Evolutionary conservation across 1,140 invertebrate genomes (phyloP), one percentile per base, ranked within the genome.

Genomic region (Prorops nasuta): DNA sequence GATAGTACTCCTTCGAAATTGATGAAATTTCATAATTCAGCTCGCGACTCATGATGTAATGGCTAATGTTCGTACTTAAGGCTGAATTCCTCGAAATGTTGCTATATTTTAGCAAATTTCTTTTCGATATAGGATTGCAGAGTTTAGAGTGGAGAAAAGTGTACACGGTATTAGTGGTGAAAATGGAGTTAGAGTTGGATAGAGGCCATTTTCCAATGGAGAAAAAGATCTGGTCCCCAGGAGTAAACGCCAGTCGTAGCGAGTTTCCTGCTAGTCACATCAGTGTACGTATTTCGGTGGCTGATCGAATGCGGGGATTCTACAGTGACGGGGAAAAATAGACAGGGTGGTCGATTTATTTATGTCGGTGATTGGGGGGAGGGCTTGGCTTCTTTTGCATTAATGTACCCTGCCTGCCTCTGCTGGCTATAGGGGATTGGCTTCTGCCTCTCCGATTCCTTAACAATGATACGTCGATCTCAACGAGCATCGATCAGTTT

Each of bases 1-100:
- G n/a, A n/a, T n/a, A n/a, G n/a, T n/a, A n/a, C n/a, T n/a, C n/a
- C n/a, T n/a, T n/a, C n/a, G n/a, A n/a, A n/a, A n/a, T n/a, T n/a
- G n/a, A n/a, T n/a, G n/a, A n/a, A n/a, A 45, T 54, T 59, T 40
- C 56, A 59, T 59, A 59, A 59, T 59, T 59, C 54, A 59, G 51
- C 47, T 59, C 58, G 58, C 58, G 57, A 56, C 57, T 59, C 56
- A 56, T 59, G 54, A 51, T 50, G 56, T 59, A 59, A 59, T 52
- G 57, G 54, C 41, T 50, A 45, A 42, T 32, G 46, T 38, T 44
- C 24, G 37, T 45, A 56, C 47, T 59, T 58, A 59, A 59, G 46
- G 42, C 34, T 54, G 39, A 43, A 41, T 50, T 50, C 41, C 40
- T 41, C 47, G n/a, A n/a, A n/a, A n/a, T n/a, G n/a, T n/a, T n/a